Conservation (phyloP, 2,113 vertebrate species). For the Suricata suricatta region DNA sequence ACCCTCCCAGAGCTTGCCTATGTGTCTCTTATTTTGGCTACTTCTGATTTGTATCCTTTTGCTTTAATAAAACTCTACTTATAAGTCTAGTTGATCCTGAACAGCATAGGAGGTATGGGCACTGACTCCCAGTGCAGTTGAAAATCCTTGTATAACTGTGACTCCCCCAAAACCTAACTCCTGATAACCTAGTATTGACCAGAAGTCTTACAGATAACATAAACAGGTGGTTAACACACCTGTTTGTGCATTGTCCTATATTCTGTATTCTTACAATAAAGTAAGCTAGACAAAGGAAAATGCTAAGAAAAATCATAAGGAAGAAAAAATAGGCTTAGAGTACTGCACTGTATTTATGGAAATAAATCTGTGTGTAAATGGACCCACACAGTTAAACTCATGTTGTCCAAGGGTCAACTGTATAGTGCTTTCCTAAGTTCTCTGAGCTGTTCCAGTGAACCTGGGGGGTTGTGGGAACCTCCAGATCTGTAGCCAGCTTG, state of each 20-base stretch:
- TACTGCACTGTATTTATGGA: background rate
- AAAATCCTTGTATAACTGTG: background rate
- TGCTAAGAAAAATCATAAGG: background rate
- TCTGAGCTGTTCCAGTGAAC: background rate
- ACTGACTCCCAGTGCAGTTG: background rate
- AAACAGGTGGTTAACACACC: background rate
- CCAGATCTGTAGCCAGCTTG: background rate
- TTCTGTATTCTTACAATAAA: background rate
- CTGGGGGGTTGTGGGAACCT: background rate
- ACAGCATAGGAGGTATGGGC: background rate
- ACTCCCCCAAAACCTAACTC: background rate
- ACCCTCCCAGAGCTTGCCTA: background rate
- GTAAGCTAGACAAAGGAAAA: background rate
- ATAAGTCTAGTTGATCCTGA: background rate
- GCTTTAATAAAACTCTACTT: background rate
- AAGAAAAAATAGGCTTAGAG: background rate
- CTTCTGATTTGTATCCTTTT: background rate
- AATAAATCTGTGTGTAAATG: background rate
- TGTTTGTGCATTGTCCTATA: background rate
- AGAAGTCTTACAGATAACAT: background rate
- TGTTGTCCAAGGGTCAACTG: background rate
- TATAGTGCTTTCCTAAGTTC: background rate
- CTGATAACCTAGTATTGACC: background rate
- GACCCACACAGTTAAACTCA: background rate
- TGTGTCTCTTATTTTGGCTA: background rate